phyloP scores from a whole-genome alignment of 2,888 invertebrate genomes.

The Brachycybe producta region DNA sequence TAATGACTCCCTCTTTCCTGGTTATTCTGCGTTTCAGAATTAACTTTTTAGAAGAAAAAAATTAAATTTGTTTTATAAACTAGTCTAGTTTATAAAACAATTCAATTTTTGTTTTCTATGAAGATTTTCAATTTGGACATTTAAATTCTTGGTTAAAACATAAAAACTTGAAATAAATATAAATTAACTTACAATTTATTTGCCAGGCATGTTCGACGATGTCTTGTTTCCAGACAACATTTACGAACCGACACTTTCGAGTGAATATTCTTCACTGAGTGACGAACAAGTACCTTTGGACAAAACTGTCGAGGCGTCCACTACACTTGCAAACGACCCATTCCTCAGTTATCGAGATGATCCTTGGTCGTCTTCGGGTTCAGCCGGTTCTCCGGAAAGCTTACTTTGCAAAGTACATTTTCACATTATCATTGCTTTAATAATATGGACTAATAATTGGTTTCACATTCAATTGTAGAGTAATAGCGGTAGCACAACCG shows the following conservation, averaged over 20 bases:
- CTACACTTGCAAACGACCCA: slow-evolving; percentile 22
- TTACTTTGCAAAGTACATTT: slow-evolving; percentile 7
- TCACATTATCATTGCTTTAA: neutral
- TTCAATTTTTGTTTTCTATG: no score
- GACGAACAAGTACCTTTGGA: slow-evolving; percentile 6
- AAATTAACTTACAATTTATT: no score
- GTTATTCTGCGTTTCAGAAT: no score
- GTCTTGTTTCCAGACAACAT: slow-evolving; percentile 21
- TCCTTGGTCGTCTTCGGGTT: slow-evolving; percentile 21
- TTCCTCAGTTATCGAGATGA: slow-evolving; percentile 25
- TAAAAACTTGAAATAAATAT: no score
- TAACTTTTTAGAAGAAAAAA: no score
- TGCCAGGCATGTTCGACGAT: slow-evolving; percentile 21
- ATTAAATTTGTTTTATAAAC: no score
- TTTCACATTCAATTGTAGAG: slow-evolving; percentile 7
- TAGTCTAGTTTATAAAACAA: no score
- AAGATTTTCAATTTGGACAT: no score
- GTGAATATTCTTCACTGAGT: slow-evolving; percentile 10
- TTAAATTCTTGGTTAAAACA: no score
- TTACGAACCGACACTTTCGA: slow-evolving; percentile 18
- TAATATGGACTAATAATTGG: neutral
- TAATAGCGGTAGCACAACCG: slow-evolving; percentile 11
- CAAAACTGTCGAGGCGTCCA: slow-evolving; percentile 7
- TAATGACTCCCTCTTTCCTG: no score
- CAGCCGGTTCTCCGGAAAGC: slow-evolving; percentile 21